phyloP scores from a whole-genome alignment of 2,797 vertebrate species.

The Tachyglossus aculeatus region DNA sequence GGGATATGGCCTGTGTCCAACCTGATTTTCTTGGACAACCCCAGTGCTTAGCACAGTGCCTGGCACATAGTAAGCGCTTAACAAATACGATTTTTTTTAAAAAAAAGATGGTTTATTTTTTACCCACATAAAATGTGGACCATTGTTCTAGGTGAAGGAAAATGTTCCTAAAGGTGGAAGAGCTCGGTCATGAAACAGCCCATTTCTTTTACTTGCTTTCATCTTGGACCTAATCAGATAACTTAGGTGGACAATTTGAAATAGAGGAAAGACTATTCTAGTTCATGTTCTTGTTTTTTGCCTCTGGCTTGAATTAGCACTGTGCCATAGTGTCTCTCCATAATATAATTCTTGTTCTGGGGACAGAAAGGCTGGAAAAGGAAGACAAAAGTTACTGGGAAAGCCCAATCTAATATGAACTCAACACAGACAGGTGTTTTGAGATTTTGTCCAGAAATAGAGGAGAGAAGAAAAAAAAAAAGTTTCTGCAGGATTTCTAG shows the following conservation, averaged over 20 bases:
- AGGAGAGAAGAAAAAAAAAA: neutral
- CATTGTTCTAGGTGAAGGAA: conserved; percentile 44
- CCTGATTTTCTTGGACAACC: no score
- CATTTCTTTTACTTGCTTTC: conserved; percentile 25
- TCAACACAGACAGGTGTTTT: neutral
- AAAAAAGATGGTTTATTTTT: conserved; percentile 27
- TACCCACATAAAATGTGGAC: conserved; percentile 29
- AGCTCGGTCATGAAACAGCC: neutral
- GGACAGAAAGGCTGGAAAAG: conserved; percentile 9
- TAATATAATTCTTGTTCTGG: conserved; percentile 23
- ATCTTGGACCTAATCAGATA: conserved; percentile 40
- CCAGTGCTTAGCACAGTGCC: no score
- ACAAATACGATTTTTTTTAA: no score
- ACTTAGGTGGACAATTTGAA: conserved; percentile 32
- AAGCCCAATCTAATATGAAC: neutral
- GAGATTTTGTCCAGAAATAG: conserved; percentile 4
- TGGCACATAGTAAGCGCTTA: no score
- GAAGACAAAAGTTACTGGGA: conserved; percentile 4
- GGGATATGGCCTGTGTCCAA: no score
- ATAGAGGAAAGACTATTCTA: conserved; percentile 18
- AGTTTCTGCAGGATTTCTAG: neutral
- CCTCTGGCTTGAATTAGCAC: conserved; percentile 17
- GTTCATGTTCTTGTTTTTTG: conserved; percentile 31
- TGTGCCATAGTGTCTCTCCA: conserved; percentile 22
- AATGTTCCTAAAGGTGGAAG: neutral